Percentiles rank a stretch among this genome's conserved stretches.
phyloP scores from a whole-genome alignment of 2,888 invertebrate species.

The Caenorhabditis afra region DNA sequence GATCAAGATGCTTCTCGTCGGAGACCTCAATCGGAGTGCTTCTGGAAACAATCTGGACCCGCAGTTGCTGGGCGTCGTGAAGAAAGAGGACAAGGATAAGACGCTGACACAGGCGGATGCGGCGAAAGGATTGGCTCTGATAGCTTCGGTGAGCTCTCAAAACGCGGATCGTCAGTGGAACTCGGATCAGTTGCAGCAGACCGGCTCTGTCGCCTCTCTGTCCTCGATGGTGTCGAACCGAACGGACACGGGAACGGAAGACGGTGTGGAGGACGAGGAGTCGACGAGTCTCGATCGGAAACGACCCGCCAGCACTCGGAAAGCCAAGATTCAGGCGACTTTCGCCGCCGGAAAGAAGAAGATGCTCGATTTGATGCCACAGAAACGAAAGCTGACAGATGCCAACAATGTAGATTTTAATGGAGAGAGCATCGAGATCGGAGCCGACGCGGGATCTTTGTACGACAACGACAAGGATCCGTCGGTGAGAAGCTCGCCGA shows the following conservation, averaged over 20 bases:
- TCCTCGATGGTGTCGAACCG: constrained; percentile 55
- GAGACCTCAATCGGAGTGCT: constrained; percentile 40
- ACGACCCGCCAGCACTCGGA: constrained; percentile 50
- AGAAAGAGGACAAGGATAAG: constrained; percentile 56
- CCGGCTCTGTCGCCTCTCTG: constrained; percentile 62
- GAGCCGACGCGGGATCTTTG: constrained; percentile 43
- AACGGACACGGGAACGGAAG: constrained; percentile 60
- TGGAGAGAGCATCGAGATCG: constrained; percentile 57
- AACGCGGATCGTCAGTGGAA: too few species aligned
- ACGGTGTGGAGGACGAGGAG: constrained; percentile 47
- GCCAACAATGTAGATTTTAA: constrained; percentile 19
- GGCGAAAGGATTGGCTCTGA: constrained; percentile 43
- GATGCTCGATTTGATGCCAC: constrained; percentile 65
- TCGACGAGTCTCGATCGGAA: constrained; percentile 39
- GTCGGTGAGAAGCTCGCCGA: constrained; percentile 15
- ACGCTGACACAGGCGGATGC: constrained; percentile 61
- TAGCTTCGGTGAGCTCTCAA: constrained; percentile 23
- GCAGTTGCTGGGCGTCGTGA: constrained; percentile 22
- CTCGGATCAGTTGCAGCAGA: constrained; percentile 50
- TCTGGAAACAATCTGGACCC: constrained; percentile 29
- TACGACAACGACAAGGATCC: constrained; percentile 28
- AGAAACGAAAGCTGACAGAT: constrained; percentile 42
- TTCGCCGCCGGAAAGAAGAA: constrained; percentile 67
- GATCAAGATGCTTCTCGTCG: constrained; percentile 50
- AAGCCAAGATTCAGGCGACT: constrained; percentile 60